Conservation (phyloP, 2,113 vertebrate species). For the Carettochelys insculpta region DNA sequence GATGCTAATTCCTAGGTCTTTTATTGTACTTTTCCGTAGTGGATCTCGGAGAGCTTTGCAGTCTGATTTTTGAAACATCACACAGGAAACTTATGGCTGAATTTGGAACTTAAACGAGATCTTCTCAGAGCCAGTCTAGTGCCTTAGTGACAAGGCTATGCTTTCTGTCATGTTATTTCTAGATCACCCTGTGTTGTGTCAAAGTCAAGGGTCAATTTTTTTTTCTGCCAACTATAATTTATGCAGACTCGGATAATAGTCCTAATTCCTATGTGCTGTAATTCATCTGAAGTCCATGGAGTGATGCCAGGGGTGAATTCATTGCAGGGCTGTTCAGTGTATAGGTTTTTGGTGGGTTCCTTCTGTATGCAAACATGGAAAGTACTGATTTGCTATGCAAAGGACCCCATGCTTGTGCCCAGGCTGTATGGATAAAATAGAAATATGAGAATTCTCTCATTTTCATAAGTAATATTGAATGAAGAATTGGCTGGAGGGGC, state of each 20-base stretch:
- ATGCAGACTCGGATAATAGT: background rate
- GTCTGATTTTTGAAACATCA: background rate
- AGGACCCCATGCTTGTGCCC: background rate
- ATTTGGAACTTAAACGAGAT: background rate
- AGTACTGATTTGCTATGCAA: constrained; percentile 25
- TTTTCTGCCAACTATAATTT: background rate
- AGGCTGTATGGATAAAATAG: constrained; percentile 28
- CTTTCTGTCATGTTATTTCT: constrained; percentile 31
- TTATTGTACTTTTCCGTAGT: rapidly evolving
- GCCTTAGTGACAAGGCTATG: background rate
- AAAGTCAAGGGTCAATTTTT: background rate
- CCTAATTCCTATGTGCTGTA: background rate
- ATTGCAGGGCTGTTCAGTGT: background rate
- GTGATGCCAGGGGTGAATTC: background rate
- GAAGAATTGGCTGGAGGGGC: constrained; percentile 39
- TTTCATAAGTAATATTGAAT: constrained; percentile 20
- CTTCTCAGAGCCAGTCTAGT: background rate
- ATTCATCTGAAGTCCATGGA: background rate
- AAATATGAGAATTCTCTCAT: constrained; percentile 17
- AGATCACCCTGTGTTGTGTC: background rate
- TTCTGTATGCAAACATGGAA: background rate
- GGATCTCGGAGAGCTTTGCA: background rate
- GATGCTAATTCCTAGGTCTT: background rate
- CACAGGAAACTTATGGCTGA: constrained; percentile 31
- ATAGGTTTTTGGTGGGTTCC: background rate